Conservation (phyloP, 2,797 vertebrate species). For the Lycodopsis pacificus region DNA sequence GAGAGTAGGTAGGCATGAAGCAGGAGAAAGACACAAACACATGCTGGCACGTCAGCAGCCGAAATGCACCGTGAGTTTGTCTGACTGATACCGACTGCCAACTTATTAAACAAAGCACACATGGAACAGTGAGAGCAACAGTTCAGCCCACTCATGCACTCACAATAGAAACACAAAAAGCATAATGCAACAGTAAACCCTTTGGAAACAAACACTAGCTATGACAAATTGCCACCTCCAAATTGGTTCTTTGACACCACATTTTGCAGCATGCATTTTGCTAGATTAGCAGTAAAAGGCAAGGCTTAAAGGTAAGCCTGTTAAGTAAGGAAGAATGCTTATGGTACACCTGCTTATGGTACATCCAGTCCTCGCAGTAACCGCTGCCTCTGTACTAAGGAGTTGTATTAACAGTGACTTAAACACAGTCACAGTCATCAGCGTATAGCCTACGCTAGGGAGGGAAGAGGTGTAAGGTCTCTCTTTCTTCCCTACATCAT, state of each 20-base stretch:
- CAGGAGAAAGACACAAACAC: conserved; percentile 38
- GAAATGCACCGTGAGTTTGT: conserved; percentile 24
- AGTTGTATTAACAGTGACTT: background rate
- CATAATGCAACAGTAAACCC: conserved; percentile 48
- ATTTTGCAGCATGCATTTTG: conserved; percentile 50
- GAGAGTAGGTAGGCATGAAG: conserved; percentile 15
- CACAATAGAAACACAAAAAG: conserved; percentile 26
- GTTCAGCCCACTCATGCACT: conserved; percentile 39
- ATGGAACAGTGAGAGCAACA: conserved; percentile 21
- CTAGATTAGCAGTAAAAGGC: conserved; percentile 64
- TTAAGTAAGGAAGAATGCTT: conserved; percentile 55
- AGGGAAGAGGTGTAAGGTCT: background rate
- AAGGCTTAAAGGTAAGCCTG: conserved; percentile 64
- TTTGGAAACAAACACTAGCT: conserved; percentile 42
- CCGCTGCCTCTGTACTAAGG: conserved; percentile 9
- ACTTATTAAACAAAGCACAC: conserved; percentile 51
- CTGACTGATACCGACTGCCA: conserved; percentile 38
- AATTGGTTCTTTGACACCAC: conserved; percentile 60
- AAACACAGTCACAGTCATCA: background rate
- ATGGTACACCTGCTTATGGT: conserved; percentile 46
- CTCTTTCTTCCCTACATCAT: background rate
- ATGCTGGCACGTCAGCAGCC: conserved; percentile 49
- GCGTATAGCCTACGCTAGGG: background rate
- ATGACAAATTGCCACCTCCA: conserved; percentile 66
- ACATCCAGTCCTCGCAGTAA: conserved; percentile 16